These are phyloP conservation scores for Drosophila meridiana DNA, from an alignment of 2,888 invertebrate species.

Conservation along the genomic window DNA sequence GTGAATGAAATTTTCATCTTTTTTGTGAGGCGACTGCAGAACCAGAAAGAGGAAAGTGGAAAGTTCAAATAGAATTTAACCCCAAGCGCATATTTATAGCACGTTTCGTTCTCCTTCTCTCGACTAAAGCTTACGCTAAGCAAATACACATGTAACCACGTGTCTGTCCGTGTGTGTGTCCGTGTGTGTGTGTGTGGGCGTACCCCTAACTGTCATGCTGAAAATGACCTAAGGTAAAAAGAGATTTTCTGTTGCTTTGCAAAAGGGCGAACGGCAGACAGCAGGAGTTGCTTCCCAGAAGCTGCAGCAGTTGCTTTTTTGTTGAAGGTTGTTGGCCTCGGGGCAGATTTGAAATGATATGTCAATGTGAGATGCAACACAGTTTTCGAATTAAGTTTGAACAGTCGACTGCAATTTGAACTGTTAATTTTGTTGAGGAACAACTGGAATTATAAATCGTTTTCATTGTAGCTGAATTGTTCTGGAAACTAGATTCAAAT, in stretches of 20 bases:
- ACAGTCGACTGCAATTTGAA: not conserved
- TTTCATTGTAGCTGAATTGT: not conserved
- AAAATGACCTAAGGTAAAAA: conserved; percentile 77
- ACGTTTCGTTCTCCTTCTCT: conserved; percentile 22
- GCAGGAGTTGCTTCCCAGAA: conserved; percentile 19
- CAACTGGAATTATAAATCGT: not conserved
- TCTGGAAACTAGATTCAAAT: too few relatives aligned
- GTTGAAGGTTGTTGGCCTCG: conserved; percentile 67
- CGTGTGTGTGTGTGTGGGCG: conserved; percentile 24
- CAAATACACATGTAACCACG: conserved; percentile 55
- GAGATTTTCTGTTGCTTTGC: conserved; percentile 66
- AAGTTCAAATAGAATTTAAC: conserved; percentile 78
- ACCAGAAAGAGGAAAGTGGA: conserved; percentile 51
- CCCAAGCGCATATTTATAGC: conserved; percentile 77
- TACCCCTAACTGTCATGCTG: conserved; percentile 55
- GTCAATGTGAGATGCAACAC: conserved; percentile 36
- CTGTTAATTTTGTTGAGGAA: not conserved
- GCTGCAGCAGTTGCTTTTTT: conserved; percentile 29
- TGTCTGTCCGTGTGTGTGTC: conserved; percentile 1
- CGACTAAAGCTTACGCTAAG: conserved; percentile 40
- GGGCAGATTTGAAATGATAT: conserved; percentile 61
- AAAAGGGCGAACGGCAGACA: conserved; percentile 34
- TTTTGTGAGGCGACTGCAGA: conserved; percentile 27
- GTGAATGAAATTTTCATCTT: conserved; percentile 67
- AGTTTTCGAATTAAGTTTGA: conserved; percentile 9